Evolutionary conservation across 2,113 vertebrate species (phyloP).

Genomic region (Pollachius pollachius): DNA sequence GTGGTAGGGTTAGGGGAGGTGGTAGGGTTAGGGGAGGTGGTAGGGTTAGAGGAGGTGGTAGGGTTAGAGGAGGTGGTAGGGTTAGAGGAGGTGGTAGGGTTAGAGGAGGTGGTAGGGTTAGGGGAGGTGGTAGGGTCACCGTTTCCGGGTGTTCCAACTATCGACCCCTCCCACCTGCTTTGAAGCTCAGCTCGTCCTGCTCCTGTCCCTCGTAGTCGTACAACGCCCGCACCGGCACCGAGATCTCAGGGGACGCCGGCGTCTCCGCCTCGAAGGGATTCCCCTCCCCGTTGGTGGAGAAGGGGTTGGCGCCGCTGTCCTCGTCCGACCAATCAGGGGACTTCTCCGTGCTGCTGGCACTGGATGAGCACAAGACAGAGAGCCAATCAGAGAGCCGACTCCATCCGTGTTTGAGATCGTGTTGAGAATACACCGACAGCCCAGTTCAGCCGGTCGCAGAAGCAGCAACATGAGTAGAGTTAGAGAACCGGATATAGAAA

Average conservation of each 20-base stretch:
- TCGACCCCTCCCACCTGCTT: conserved; percentile 77
- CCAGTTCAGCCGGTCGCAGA: background rate
- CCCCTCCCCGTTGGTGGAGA: conserved; percentile 85
- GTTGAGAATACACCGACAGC: background rate
- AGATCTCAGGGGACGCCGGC: conserved; percentile 63
- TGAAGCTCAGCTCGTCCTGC: conserved; percentile 96
- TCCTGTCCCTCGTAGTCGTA: conserved; percentile 98
- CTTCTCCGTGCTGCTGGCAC: conserved; percentile 85
- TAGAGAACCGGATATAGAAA: conserved; percentile 21
- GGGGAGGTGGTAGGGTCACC: background rate
- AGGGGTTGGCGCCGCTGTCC: conserved; percentile 85
- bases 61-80: too few relatives aligned
- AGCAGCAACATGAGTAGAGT: conserved; percentile 26
- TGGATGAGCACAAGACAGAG: conserved; percentile 33
- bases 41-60: background rate
- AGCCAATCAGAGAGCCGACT: conserved; percentile 12
- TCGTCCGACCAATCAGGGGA: conserved; percentile 91
- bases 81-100: too few relatives aligned
- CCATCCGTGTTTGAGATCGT: background rate
- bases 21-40: too few relatives aligned
- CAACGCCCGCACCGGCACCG: conserved; percentile 87
- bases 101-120: too few relatives aligned
- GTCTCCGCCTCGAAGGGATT: conserved; percentile 92
- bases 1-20: too few relatives aligned
- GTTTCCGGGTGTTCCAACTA: background rate